A percentile compares a stretch with the other conserved stretches of the same genome.
These are phyloP conservation scores for Clunio marinus DNA, from an alignment of 2,888 invertebrate species.

Conservation along the genomic window DNA sequence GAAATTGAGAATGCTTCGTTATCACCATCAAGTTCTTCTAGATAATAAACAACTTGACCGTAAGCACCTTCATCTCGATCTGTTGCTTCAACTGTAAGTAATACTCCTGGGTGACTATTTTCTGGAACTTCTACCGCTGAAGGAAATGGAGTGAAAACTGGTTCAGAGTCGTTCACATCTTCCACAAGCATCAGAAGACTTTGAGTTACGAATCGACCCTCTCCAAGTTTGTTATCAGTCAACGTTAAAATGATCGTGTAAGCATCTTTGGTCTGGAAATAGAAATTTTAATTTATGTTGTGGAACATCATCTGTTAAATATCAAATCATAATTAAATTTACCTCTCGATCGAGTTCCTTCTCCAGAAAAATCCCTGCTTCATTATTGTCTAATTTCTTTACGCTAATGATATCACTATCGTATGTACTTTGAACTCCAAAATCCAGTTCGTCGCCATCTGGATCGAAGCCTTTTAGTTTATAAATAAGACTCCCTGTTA, in stretches of 20 bases:
- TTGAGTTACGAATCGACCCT: slow-evolving; percentile 84
- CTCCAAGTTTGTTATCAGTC: slow-evolving; percentile 81
- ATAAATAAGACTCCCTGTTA: slow-evolving; percentile 73
- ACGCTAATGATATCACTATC: slow-evolving; percentile 80
- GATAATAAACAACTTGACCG: slow-evolving; percentile 82
- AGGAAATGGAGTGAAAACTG: slow-evolving; percentile 80
- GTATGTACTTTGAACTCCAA: slow-evolving; percentile 74
- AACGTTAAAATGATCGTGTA: slow-evolving; percentile 83
- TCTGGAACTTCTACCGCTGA: slow-evolving; percentile 76
- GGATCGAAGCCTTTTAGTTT: slow-evolving; percentile 76
- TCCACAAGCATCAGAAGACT: slow-evolving; percentile 83
- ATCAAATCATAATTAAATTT: slow-evolving; percentile 43
- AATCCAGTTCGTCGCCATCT: slow-evolving; percentile 77
- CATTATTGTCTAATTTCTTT: slow-evolving; percentile 72
- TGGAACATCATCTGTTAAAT: slow-evolving; percentile 31
- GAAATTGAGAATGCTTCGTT: slow-evolving; percentile 72
- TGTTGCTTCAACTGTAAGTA: slow-evolving; percentile 78
- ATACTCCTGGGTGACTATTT: slow-evolving; percentile 68
- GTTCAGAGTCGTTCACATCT: slow-evolving; percentile 88
- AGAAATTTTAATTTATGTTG: slow-evolving; percentile 37
- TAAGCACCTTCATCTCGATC: slow-evolving; percentile 89
- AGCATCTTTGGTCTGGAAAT: slow-evolving; percentile 75
- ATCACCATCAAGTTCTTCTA: slow-evolving; percentile 77
- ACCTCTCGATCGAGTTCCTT: slow-evolving; percentile 89
- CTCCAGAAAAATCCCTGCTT: slow-evolving; percentile 82